Conservation (phyloP, 1,140 invertebrate species). For the Conus betulinus region DNA sequence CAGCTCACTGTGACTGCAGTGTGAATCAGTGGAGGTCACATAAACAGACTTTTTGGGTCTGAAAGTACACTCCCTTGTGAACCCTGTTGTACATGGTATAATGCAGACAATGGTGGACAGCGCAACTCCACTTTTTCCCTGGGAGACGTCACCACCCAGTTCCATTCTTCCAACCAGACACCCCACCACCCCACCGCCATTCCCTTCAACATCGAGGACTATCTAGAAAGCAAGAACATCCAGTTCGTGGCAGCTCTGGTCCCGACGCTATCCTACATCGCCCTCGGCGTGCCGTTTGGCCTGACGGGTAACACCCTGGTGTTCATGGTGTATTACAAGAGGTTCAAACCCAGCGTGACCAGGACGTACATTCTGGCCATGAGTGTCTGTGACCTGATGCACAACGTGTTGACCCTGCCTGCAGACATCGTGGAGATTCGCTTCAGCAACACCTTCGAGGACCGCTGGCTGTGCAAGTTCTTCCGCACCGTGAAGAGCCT, state of each 20-base stretch:
- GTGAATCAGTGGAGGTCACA: too few relatives aligned
- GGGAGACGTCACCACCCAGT: too few relatives aligned
- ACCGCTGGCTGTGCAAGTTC: conserved; percentile 35
- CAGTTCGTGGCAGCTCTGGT: conserved; percentile 17
- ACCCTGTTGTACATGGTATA: too few relatives aligned
- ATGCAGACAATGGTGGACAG: too few relatives aligned
- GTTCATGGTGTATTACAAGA: conserved; percentile 48
- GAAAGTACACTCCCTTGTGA: too few relatives aligned
- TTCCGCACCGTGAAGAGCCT: conserved; percentile 37
- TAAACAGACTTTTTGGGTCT: too few relatives aligned
- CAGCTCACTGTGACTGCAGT: too few relatives aligned
- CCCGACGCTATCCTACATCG: conserved; percentile 47
- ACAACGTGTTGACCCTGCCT: conserved; percentile 49
- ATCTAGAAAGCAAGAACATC: neutral
- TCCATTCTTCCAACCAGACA: neutral
- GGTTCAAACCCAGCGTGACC: conserved; percentile 50
- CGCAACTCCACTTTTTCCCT: too few relatives aligned
- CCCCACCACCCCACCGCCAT: neutral
- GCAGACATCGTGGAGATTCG: conserved; percentile 46
- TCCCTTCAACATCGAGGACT: neutral
- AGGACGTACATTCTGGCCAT: conserved; percentile 54
- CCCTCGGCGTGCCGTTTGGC: conserved; percentile 46
- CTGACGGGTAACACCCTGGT: conserved; percentile 55
- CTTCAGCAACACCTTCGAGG: conserved; percentile 27
- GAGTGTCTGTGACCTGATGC: conserved; percentile 49